These are phyloP conservation scores for Schizopygopsis pylzovi DNA, from an alignment of 2,797 vertebrate species.

Conservation along the genomic window DNA sequence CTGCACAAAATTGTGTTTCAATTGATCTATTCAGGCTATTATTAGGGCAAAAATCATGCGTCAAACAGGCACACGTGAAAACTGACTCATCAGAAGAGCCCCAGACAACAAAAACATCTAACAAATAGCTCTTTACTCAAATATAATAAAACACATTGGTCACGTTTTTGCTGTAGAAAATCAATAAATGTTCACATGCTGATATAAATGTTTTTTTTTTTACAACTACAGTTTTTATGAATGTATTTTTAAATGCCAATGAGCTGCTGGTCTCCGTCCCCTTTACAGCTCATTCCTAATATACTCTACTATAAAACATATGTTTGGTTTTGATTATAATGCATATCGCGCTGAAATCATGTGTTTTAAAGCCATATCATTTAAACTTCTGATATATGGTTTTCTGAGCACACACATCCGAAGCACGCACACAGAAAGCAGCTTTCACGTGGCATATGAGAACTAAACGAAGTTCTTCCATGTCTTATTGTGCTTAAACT, in stretches of 20 bases:
- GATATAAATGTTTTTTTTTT: not conserved
- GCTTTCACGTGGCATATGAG: no score
- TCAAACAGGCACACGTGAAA: slow-evolving; percentile 1
- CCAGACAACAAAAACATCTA: not conserved
- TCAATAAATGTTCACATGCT: not conserved
- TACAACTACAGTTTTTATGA: not conserved
- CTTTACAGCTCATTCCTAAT: no score
- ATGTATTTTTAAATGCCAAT: not conserved
- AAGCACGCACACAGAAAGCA: no score
- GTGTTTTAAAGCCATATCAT: no score
- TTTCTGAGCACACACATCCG: no score
- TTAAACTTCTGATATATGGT: no score
- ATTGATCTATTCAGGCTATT: not conserved
- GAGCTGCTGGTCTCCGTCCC: no score
- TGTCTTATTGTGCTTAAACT: no score
- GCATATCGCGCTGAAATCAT: no score
- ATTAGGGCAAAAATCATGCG: not conserved
- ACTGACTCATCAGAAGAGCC: not conserved
- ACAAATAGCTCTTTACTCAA: not conserved
- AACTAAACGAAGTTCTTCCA: no score
- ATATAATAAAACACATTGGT: not conserved
- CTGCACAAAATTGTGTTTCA: not conserved
- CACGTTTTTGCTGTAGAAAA: not conserved
- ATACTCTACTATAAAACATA: no score
- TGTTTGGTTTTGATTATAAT: no score